Evolutionary conservation across 1,140 invertebrate genomes (phyloP), one percentile per base, ranked within the genome.

Genomic region (Bombus fervidus): DNA sequence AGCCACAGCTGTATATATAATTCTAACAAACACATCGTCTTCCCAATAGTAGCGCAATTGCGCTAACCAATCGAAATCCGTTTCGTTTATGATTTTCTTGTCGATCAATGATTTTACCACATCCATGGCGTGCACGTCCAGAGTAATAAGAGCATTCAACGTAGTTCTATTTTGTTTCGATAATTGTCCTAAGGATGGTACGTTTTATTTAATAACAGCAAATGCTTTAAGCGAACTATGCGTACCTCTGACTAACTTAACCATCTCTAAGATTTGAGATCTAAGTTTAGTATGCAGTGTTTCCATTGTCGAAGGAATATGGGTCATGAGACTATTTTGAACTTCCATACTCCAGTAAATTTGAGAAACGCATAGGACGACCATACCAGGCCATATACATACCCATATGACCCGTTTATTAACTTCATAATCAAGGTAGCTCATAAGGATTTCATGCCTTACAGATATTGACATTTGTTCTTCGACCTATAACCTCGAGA

Each of bases 31-130:
- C 87, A 97, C 97, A 41, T 97, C 96, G 47, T 98, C 96, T 91
- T 98, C 97, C 97, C 98, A 98, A 93, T 99, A 99, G 94, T 99
- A 99, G 85, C 98, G 96, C 72, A 99, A 95, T 92, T 99, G 98
- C 34, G 98, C 96, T 43, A 99, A 94, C 99, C 99, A 99, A 91
- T 98, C 96, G 93, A 99, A 99, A 94, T 99, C 98, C 47, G 96
- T 97, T 84, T 98, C 97, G 90, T 96, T 96, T 75, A 93, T 95
- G 8, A 98, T 96, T 73, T 97, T 96, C 81, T 97, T 96, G 13
- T 96, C 95, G 25, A 97, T 95, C 39, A 99, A 94, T 47, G 97
- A 96, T 84, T 97, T 96, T 25, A 98, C 96, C 1, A 99, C 98
- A 94, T 99, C 98, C 94, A 98, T 97, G 3, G 98, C 98, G 91